A percentile compares a stretch with the other conserved stretches of the same genome.
Conservation (phyloP, 2,797 vertebrate genomes). For the Mastacembelus armatus region DNA sequence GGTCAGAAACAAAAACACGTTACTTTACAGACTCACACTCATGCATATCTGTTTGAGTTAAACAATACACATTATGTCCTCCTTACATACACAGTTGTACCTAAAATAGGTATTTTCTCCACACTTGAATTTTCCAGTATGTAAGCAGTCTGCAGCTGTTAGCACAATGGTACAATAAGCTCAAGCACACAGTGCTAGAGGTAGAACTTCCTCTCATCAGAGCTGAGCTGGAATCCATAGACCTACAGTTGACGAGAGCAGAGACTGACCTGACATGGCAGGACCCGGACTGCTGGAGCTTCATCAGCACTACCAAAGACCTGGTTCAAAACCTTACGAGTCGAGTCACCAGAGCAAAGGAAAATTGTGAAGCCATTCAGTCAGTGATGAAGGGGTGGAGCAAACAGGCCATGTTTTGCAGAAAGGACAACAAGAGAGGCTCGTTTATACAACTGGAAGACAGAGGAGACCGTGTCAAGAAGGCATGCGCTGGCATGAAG, state of each 20-base stretch:
- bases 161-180: conserved; percentile 84
- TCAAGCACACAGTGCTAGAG: conserved; percentile 84
- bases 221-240: conserved; percentile 76
- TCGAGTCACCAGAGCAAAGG: conserved; percentile 80
- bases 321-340: conserved; percentile 72
- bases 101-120: background rate
- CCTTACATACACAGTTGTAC: background rate
- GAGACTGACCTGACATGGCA: conserved; percentile 82
- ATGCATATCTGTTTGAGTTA: background rate
- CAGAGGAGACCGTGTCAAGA: conserved; percentile 77
- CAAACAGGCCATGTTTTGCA: conserved; percentile 80
- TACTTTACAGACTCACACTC: background rate
- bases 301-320: conserved; percentile 75
- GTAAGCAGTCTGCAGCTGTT: conserved; percentile 84
- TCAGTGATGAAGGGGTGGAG: conserved; percentile 82
- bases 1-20: conserved; percentile 71
- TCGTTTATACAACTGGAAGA: conserved; percentile 82
- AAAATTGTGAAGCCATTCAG: conserved; percentile 79
- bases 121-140: conserved; percentile 71
- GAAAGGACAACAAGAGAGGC: conserved; percentile 85
- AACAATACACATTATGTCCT: background rate
- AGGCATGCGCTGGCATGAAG: conserved; percentile 79
- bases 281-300: conserved; percentile 78
- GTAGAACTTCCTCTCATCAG: conserved; percentile 85
- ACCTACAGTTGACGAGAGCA: conserved; percentile 78